Conservation (phyloP, 1,140 invertebrate genomes). For the Stratiolaelaps scimitus region DNA sequence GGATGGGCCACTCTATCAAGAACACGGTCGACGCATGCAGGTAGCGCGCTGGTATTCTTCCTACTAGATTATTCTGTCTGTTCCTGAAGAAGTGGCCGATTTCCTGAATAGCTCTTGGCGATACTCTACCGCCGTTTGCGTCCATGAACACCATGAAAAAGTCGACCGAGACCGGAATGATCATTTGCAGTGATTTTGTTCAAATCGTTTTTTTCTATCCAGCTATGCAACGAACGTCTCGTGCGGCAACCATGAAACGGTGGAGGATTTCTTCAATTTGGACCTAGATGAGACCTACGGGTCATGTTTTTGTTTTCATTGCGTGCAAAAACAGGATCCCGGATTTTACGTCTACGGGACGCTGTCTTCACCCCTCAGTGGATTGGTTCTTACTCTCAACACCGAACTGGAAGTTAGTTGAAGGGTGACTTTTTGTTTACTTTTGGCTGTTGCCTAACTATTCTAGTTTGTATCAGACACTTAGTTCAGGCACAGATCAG, state of each 20-base stretch:
- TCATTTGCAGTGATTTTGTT: too few species aligned
- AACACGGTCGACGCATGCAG: background rate
- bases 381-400: conserved; percentile 11
- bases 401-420: conserved; percentile 18
- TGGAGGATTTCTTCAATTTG: background rate
- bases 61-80: background rate
- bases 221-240: conserved; percentile 3
- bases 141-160: too few species aligned
- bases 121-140: too few species aligned
- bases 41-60: background rate
- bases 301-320: conserved; percentile 14
- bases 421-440: background rate
- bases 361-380: background rate
- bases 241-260: background rate
- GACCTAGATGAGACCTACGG: conserved; percentile 3
- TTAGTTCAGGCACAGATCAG: too few species aligned
- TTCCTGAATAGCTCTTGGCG: too few species aligned
- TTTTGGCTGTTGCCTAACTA: too few species aligned
- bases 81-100: too few species aligned
- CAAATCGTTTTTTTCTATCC: background rate
- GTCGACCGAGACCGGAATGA: too few species aligned
- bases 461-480: too few species aligned
- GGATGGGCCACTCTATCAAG: background rate
- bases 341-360: background rate
- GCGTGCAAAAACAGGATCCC: background rate